Conservation (phyloP, 2,113 vertebrate genomes). For the Spea bombifrons region DNA sequence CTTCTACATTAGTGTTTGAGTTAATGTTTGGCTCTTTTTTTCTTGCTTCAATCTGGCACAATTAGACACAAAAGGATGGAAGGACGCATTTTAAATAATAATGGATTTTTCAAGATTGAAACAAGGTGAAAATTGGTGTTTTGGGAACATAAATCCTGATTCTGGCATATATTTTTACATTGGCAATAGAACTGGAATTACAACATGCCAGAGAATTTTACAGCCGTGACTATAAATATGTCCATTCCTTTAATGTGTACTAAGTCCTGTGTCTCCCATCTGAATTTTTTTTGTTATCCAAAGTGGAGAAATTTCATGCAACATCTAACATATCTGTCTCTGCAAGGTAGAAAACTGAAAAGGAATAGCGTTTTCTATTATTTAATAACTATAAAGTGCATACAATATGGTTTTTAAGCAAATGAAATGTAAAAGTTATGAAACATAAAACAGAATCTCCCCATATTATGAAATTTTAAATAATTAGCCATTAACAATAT, state of each 20-base stretch:
- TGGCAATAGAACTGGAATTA: not conserved
- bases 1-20: not conserved
- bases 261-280: not conserved
- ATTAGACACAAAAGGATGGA: not conserved
- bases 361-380: not conserved
- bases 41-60: not conserved
- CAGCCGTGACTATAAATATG: conserved; percentile 4
- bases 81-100: not conserved
- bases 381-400: not conserved
- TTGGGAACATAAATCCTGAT: conserved; percentile 2
- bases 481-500: too few relatives aligned
- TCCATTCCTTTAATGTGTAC: not conserved
- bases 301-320: not conserved
- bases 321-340: not conserved
- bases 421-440: too few relatives aligned
- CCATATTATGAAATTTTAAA: too few relatives aligned
- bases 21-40: not conserved
- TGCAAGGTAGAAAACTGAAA: not conserved
- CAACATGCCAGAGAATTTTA: conserved; percentile 1
- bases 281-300: not conserved
- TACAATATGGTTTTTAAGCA: not conserved
- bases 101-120: not conserved
- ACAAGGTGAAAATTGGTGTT: conserved; percentile 2
- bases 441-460: too few relatives aligned
- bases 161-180: not conserved